Evolutionary conservation across 2,888 invertebrate genomes (phyloP), one percentile per base, ranked within the genome.

Genomic region (Protula sp.): DNA sequence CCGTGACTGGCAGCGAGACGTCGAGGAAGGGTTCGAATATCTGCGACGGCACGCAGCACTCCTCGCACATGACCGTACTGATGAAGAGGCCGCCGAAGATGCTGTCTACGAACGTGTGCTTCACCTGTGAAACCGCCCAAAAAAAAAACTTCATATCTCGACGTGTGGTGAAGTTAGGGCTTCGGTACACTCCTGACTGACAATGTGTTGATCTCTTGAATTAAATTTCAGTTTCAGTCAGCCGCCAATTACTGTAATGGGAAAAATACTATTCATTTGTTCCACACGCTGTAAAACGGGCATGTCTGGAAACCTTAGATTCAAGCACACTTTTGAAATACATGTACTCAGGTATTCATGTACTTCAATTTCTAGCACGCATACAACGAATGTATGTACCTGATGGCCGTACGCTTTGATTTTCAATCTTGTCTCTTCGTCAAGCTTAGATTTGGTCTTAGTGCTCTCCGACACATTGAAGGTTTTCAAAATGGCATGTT

Each of bases 81-180:
- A 95, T 90, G 19, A 97, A 85, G 74, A 90, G 88, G 0, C 98
- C 98, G 30, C 94, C 89, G 84, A 98, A 99, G 56, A 98, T 89
- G 78, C 89, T 89, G 80, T 98, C 97, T 4, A 85, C 77, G 59
- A 84, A 77, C 1, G 85, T 84, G 58, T 83, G 82, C 58, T 82
- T 76, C 30, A 80, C 78, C 57, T 81, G 74, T 24, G 27, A 28
- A n/a, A n/a, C n/a, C n/a, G n/a, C n/a, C n/a, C n/a, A 47, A 5
- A 28, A 22, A 26, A 30, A 29, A 57, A 55, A 55, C 5, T 22
- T 9, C 5, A 2, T 1, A n/a, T n/a, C n/a, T n/a, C n/a, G n/a
- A n/a, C n/a, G n/a, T n/a, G n/a, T n/a, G n/a, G n/a, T n/a, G n/a
- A n/a, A n/a, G n/a, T n/a, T n/a, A n/a, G n/a, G n/a, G n/a, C n/a